These are phyloP conservation scores for Rhagoletis pomonella DNA, from an alignment of 1,140 invertebrate genomes.

Conservation along the genomic window DNA sequence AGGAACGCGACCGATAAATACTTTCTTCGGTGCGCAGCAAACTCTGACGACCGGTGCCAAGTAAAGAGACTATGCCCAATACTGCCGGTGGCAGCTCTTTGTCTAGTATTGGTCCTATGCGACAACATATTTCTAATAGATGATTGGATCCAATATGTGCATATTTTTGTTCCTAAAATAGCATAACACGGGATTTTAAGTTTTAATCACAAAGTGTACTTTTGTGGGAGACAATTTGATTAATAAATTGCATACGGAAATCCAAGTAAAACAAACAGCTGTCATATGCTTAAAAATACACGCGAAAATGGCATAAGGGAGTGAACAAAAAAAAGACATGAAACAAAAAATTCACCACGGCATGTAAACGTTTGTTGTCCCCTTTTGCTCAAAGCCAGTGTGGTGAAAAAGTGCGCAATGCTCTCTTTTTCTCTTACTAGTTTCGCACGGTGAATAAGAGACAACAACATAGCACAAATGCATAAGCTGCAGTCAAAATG, in stretches of 20 bases:
- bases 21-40: conserved; percentile 79
- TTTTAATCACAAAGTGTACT: too few species aligned
- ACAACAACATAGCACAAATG: neutral
- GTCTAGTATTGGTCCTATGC: conserved; percentile 83
- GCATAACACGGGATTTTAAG: neutral
- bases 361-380: neutral
- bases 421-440: neutral
- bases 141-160: conserved; percentile 82
- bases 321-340: too few species aligned
- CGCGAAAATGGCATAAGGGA: too few species aligned
- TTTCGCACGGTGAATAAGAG: too few species aligned
- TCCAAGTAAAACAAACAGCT: neutral
- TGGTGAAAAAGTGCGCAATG: neutral
- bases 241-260: too few species aligned
- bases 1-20: conserved; percentile 67
- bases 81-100: conserved; percentile 82
- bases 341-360: neutral
- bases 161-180: conserved; percentile 81
- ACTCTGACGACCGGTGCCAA: conserved; percentile 85
- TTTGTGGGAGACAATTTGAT: too few species aligned
- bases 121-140: conserved; percentile 84
- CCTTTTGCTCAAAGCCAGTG: neutral
- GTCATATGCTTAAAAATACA: neutral
- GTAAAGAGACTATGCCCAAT: conserved; percentile 80
- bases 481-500: conserved; percentile 2